phyloP scores from a whole-genome alignment of 2,113 vertebrate species.

The Xenopus laevis region DNA sequence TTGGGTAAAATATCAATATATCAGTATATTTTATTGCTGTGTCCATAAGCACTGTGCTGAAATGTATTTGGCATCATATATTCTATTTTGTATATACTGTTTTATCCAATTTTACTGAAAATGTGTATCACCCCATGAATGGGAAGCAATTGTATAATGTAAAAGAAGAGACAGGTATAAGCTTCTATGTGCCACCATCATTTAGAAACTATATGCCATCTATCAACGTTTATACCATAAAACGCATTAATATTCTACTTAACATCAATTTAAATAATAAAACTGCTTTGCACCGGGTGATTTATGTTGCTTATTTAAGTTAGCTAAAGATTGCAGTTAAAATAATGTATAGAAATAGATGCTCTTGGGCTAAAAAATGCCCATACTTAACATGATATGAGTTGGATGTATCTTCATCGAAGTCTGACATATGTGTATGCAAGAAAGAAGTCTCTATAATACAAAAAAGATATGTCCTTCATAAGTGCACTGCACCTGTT shows the following conservation, averaged over 20 bases:
- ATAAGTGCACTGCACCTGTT: too few species aligned
- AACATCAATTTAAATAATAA: too few species aligned
- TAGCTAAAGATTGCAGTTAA: too few species aligned
- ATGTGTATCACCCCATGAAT: neutral
- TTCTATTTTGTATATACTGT: neutral
- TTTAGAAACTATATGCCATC: neutral
- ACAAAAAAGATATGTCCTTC: too few species aligned
- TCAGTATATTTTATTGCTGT: neutral
- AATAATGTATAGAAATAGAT: too few species aligned
- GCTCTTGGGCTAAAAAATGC: too few species aligned
- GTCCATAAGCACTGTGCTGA: neutral
- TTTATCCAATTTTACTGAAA: neutral
- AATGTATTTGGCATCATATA: neutral
- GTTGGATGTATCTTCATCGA: too few species aligned
- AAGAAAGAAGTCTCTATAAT: too few species aligned
- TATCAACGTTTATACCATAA: neutral
- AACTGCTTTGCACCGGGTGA: too few species aligned
- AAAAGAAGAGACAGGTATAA: neutral
- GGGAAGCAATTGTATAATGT: neutral
- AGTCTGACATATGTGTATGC: too few species aligned
- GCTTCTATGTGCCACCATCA: neutral
- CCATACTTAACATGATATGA: too few species aligned
- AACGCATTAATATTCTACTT: neutral
- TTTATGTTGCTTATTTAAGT: too few species aligned
- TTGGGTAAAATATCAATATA: neutral